A percentile compares a stretch with the other conserved stretches of the same genome.
phyloP scores from a whole-genome alignment of 2,113 vertebrate species.

The Probosciger aterrimus region DNA sequence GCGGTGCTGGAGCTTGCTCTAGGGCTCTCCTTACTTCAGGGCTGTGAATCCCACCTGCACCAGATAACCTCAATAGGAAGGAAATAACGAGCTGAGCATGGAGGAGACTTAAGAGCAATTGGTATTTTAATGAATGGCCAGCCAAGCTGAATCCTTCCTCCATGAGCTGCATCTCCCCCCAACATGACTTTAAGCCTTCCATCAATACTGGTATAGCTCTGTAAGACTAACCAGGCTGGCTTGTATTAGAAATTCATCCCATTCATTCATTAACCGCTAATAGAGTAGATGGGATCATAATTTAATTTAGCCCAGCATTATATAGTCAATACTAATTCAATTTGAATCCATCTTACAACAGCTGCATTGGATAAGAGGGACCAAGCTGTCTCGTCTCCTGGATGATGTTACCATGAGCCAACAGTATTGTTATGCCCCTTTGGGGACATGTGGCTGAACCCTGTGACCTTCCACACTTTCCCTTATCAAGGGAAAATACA shows the following conservation, averaged over 20 bases:
- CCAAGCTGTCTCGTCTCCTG: slow-evolving; percentile 25
- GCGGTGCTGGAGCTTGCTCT: background rate
- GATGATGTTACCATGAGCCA: slow-evolving; percentile 56
- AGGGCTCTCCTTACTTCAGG: background rate
- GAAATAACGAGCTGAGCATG: slow-evolving; percentile 34
- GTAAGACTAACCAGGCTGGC: slow-evolving; percentile 43
- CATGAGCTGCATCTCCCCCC: background rate
- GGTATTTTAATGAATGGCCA: slow-evolving; percentile 35
- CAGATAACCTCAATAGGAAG: background rate
- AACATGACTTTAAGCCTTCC: background rate
- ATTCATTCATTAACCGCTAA: slow-evolving; percentile 44
- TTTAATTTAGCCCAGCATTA: slow-evolving; percentile 60
- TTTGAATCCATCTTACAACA: slow-evolving; percentile 58
- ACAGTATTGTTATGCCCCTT: slow-evolving; percentile 46
- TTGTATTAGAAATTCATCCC: slow-evolving; percentile 49
- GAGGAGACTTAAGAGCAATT: slow-evolving; percentile 44
- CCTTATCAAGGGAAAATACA: slow-evolving; percentile 43
- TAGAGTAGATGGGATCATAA: slow-evolving; percentile 64
- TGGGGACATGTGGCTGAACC: slow-evolving; percentile 14
- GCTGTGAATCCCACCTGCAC: background rate
- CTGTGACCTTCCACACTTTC: slow-evolving; percentile 22
- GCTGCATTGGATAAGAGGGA: slow-evolving; percentile 51
- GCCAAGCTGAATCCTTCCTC: slow-evolving; percentile 35
- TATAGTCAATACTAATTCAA: slow-evolving; percentile 57
- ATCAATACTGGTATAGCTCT: slow-evolving; percentile 37